Base-by-base conservation (phyloP, 2,888 invertebrate species). In the Drosophila kuntzei region DNA sequence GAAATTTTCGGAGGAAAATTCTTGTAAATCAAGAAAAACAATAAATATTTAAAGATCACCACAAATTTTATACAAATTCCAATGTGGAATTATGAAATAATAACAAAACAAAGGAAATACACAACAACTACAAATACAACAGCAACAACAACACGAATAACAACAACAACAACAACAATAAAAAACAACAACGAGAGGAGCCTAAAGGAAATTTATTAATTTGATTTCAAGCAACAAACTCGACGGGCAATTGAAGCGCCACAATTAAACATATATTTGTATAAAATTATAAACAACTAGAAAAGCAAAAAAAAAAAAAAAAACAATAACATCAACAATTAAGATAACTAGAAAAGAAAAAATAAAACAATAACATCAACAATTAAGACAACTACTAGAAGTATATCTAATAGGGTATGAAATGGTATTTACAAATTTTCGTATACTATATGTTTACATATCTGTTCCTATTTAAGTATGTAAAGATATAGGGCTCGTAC, bases 41-140 rank as follows among this genome's bases (percentile, higher is more conserved):
- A 62, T 59, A 55, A 66, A 66, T 53, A 54, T 20, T 18, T 14
- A 36, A 60, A 43, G n/a, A 29, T 20, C 11, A 29, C 9, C 3
- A 20, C 11, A 39, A 20, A 53, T 4, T 34, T 20, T 37, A 59
- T 39, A 65, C 47, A 63, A 51, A 75, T 71, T 44, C 20, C 47
- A 44, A 51, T 51, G 64, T 37, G 65, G 44, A 65, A 59, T 75
- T 47, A 66, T 71, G 53, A 71, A 59, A 75, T 36, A 41, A 20
- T 49, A 60, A 62, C 57, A 75, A 55, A 71, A 39, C 49, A 46
- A 71, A 47, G 16, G 60, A 49, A 54, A 20, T 29, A 34, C 44
- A 41, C 8, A 53, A 58, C 41, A 20, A 12, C 1, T 7, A 37
- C 16, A 16, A 37, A n/a, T 14, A 20, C 32, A 9, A 5, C 36